Base-by-base conservation (phyloP, 2,888 invertebrate genomes). In the Epirrhoe alternata region DNA sequence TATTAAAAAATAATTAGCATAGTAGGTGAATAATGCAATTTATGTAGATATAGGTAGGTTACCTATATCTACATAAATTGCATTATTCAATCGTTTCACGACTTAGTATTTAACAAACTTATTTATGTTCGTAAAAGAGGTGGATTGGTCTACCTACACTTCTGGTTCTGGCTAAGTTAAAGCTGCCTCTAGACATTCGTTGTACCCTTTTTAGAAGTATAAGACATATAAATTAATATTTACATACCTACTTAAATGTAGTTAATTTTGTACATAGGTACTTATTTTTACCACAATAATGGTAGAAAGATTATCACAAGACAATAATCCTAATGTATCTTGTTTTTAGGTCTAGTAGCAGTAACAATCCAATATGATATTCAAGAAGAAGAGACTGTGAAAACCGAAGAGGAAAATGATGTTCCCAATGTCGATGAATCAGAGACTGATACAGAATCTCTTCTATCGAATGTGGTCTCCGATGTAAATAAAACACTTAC, bases 401-500 rank as follows among this genome's bases (percentile, higher is more conserved):
- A 84, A 63, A 77, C 79, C 30, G 77, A 78, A 58, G 87, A 88
- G 31, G 67, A 67, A 60, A 63, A 82, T 16, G 90, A 90, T 61
- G 79, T 90, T 30, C 83, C 89, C 0, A 92, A 92, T 72, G 91
- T 92, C 0, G 92, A 92, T 60, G 92, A 92, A 75, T 90, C 92
- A 0, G 74, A 74, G 52, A 66, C 71, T 38, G 68, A 72, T 31
- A 68, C 71, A 54, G 91, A 92, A 73, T 90, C 92, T 14, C 75
- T 93, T 6, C 84, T 93, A 1, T 90, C 90, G 5, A 89, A 91
- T 74, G 91, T 92, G 7, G 89, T 91, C 0, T 89, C 89, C 0
- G 92, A 93, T 75, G 89, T 93, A 5, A 92, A 93, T 68, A 91
- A 92, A 78, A 93, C 93, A 1, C 79, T 92, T 0, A 91, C 90